Percentiles rank a stretch among this genome's conserved stretches.
These are phyloP conservation scores for Epinephelus moara DNA, from an alignment of 2,113 vertebrate species.

Conservation along the genomic window DNA sequence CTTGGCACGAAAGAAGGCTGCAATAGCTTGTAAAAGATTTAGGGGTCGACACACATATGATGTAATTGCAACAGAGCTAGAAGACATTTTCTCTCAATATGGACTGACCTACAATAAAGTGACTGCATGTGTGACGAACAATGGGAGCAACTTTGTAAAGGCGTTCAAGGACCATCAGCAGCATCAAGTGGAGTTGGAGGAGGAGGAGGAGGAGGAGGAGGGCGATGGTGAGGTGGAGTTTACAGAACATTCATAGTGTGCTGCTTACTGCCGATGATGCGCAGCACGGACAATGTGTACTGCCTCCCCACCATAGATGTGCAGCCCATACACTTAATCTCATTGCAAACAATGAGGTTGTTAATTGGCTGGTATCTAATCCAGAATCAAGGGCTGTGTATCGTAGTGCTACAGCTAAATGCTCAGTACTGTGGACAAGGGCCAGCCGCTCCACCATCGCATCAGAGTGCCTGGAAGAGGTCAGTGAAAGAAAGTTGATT, in stretches of 20 bases:
- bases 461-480: neutral
- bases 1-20: too few species aligned
- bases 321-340: neutral
- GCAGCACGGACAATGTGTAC: neutral
- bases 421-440: neutral
- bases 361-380: neutral
- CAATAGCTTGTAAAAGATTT: too few species aligned
- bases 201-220: neutral
- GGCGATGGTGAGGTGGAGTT: neutral
- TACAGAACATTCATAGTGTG: neutral
- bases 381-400: neutral
- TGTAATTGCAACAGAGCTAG: neutral
- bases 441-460: neutral
- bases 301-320: neutral
- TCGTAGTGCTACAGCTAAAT: too few species aligned
- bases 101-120: neutral
- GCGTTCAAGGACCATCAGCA: too few species aligned
- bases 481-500: neutral
- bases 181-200: too few species aligned
- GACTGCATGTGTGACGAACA: neutral
- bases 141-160: neutral
- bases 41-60: too few species aligned
- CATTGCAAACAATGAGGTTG: neutral
- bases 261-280: neutral
- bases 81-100: neutral